Percentiles rank a stretch among this genome's conserved stretches.
These are phyloP conservation scores for Harpegnathos saltator DNA, from an alignment of 1,140 invertebrate genomes.

Conservation along the genomic window DNA sequence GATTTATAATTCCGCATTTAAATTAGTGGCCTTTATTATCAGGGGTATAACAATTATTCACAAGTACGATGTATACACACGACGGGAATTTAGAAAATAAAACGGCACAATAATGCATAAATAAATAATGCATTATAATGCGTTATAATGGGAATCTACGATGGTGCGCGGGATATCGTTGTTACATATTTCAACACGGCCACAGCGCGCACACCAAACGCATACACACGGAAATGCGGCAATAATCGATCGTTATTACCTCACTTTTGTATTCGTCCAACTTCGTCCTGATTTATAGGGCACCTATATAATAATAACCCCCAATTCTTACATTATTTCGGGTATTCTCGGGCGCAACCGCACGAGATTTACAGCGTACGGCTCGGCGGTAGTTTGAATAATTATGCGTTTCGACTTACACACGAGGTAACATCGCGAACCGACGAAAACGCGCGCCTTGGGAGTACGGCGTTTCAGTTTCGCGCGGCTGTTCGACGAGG, in stretches of 20 bases:
- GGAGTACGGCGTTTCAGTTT: constrained; percentile 44
- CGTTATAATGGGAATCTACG: not conserved
- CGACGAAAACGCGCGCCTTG: constrained; percentile 22
- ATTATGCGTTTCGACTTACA: constrained; percentile 44
- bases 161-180: not conserved
- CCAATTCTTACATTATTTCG: constrained; percentile 32
- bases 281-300: constrained; percentile 11
- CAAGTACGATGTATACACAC: not conserved
- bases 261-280: constrained; percentile 12
- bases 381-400: constrained; percentile 33
- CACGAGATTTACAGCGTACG: constrained; percentile 15
- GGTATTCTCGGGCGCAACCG: not conserved
- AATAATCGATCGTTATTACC: constrained; percentile 30
- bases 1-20: constrained; percentile 43
- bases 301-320: constrained; percentile 12
- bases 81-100: constrained; percentile 42
- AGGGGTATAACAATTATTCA: constrained; percentile 20
- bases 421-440: not conserved
- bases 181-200: constrained; percentile 3
- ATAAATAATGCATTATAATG: constrained; percentile 1
- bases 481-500: not conserved
- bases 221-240: not conserved
- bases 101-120: constrained; percentile 25
- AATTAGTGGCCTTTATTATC: constrained; percentile 35
- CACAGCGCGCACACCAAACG: not conserved